Evolutionary conservation across 2,113 vertebrate species (phyloP), one percentile per base, ranked within the genome.

Genomic region (Falcunculus frontatus): DNA sequence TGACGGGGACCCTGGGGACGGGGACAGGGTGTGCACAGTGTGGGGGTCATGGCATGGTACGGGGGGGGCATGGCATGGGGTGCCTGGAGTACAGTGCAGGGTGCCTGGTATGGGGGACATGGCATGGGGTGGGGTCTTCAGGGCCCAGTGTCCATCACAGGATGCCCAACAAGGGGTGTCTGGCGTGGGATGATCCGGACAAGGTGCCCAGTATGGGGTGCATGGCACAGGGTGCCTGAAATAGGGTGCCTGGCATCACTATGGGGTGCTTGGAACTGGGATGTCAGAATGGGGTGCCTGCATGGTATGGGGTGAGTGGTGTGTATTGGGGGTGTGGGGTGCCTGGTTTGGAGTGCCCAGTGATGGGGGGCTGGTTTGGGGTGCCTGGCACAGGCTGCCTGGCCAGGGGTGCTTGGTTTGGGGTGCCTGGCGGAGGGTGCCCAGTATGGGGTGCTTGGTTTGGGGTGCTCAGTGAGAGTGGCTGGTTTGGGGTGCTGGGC

Each of bases 221-320:
- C 23, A 5, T 16, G 55, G 15, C 15, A 30, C 11, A 27, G 35
- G 18, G 46, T 27, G 16, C 42, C 16, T 21, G 30, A 6, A n/a
- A 16, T 0, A 17, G 57, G n/a, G 46, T 44, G 55, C 62, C 18
- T 16, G 56, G 23, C 6, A 59, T 41, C 35, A 25, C 56, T 20
- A 30, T 25, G 35, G 10, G 56, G 18, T 32, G n/a, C 20, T 33
- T 27, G 21, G 42, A 26, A 10, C 1, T 10, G 41, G 46, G 52
- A 30, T 42, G 39, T 14, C 10, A 20, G 15, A 55, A 39, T 10
- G 15, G 57, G 44, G 15, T 4, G 7, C 18, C 30, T 33, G 63
- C 15, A 27, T 8, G 37, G 25, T 3, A 16, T 0, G 1, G 22
- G 44, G 52, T 13, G 37, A 56, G 13, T 26, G 19, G 13, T 30